phyloP scores from a whole-genome alignment of 2,797 vertebrate species.

The Hypotaenidia philippensis region DNA sequence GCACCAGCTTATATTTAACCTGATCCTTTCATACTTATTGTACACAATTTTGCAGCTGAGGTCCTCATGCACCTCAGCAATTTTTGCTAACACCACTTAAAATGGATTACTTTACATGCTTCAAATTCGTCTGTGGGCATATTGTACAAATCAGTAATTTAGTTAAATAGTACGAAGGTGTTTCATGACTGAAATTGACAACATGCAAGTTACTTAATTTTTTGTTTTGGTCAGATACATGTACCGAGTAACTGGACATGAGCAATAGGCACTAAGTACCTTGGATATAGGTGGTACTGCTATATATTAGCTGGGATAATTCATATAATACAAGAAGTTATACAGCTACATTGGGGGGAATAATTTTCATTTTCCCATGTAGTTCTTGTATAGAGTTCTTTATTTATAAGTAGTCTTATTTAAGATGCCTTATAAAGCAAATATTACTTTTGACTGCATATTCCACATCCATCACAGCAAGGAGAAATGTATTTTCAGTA shows the following conservation, averaged over 20 bases:
- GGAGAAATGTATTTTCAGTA: not conserved
- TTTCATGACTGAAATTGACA: not conserved
- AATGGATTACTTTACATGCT: not conserved
- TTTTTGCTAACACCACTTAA: not conserved
- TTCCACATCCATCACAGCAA: not conserved
- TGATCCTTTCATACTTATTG: not conserved
- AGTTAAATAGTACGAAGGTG: not conserved
- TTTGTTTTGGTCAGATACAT: not conserved
- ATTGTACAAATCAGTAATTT: not conserved
- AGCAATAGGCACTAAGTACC: not conserved
- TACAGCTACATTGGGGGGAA: not conserved
- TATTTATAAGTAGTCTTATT: not conserved
- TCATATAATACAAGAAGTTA: not conserved
- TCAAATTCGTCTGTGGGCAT: not conserved
- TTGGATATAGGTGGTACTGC: not conserved
- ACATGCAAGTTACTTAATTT: not conserved
- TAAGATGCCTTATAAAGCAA: not conserved
- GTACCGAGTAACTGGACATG: not conserved
- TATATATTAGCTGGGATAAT: not conserved
- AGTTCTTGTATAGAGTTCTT: not conserved
- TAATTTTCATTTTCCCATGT: not conserved
- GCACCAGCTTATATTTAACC: not conserved
- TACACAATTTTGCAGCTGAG: not conserved
- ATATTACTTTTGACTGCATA: not conserved
- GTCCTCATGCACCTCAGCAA: not conserved